Evolutionary conservation across 2,888 invertebrate species (phyloP), one percentile per base, ranked within the genome.

Genomic region (Muschampia plurimacula): DNA sequence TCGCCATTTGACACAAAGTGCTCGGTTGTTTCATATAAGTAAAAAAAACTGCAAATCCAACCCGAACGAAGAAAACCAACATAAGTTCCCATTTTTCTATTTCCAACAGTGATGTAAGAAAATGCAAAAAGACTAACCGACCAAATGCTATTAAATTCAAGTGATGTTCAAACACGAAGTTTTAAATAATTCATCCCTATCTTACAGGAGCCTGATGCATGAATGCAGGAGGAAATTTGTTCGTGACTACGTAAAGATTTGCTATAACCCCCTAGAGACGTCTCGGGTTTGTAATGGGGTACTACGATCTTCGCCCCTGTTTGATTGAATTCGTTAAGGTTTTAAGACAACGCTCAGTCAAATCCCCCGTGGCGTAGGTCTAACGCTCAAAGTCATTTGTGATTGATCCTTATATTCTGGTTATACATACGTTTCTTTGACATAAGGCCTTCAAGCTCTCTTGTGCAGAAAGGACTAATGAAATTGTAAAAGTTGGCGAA

Each of bases 241-340:
- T 74, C 70, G 72, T 71, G 57, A 72, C 69, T 74, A 63, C 69
- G 72, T 63, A 67, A 71, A 72, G 76, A 73, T 74, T 72, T 73
- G 67, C 75, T 72, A 72, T 77, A 75, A 73, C 36, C 72, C 72
- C 64, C 62, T 60, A 62, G 69, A 76, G 73, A 72, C 62, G 73
- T 74, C 73, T 74, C 73, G 64, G 76, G 70, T 77, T 76, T 74
- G 77, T 77, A 74, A 77, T 71, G 66, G 75, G 74, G 74, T 77
- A 74, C 74, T 74, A 77, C 74, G 55, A 55, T 75, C 69, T 72
- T 68, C 74, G 71, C 76, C 77, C 77, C 72, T 67, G 75, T 77
- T 76, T 75, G 78, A 78, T 78, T 77, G 75, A 77, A 78, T 78
- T 78, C 77, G 77, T 77, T 78, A 77, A 70, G 75, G 75, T 73